Conservation (phyloP, 2,113 vertebrate genomes). For the Chamaetylas fuelleborni region DNA sequence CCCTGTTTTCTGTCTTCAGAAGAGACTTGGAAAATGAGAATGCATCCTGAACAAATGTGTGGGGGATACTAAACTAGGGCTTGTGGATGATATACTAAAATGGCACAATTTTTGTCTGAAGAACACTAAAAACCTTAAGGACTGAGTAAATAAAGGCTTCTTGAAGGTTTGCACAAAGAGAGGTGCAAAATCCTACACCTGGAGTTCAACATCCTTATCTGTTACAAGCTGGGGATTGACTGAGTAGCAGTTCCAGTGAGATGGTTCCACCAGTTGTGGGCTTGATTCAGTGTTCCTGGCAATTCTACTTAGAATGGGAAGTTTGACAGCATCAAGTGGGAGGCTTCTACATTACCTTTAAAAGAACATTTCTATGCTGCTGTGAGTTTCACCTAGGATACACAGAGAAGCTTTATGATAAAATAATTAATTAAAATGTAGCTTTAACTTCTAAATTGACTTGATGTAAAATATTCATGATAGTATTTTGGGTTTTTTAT, state of each 20-base stretch:
- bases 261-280: rapidly evolving
- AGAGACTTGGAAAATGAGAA: neutral
- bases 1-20: neutral
- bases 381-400: neutral
- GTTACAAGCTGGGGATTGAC: neutral
- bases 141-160: neutral
- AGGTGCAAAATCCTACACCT: neutral
- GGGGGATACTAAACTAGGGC: neutral
- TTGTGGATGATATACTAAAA: neutral
- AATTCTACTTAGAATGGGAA: neutral
- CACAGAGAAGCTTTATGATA: neutral
- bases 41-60: neutral
- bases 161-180: neutral
- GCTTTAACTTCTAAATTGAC: neutral
- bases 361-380: neutral
- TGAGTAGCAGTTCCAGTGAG: neutral
- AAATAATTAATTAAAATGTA: neutral
- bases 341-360: neutral
- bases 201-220: neutral
- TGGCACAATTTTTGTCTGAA: neutral
- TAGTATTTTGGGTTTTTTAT: neutral
- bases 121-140: neutral
- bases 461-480: neutral
- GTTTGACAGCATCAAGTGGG: neutral
- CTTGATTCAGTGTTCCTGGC: neutral